Percentiles rank a stretch among this genome's conserved stretches.
These are phyloP conservation scores for Eudasyphora cyanicolor DNA, from an alignment of 2,888 invertebrate genomes.

Conservation along the genomic window DNA sequence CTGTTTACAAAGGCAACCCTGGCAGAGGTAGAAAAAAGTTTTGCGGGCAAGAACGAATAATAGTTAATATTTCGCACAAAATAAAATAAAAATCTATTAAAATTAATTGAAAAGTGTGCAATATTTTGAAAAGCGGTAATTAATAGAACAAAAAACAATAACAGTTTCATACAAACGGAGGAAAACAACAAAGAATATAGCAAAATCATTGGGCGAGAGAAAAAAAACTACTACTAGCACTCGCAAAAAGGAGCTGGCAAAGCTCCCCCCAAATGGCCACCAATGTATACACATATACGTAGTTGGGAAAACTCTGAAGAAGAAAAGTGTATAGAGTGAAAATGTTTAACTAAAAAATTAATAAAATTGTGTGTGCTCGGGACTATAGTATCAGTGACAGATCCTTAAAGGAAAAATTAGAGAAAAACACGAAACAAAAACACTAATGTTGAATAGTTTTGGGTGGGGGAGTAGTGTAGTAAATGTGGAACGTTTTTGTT, in stretches of 20 bases:
- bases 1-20: no score
- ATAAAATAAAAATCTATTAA: slow-evolving; percentile 50
- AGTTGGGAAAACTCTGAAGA: slow-evolving; percentile 41
- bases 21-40: slow-evolving; percentile 61
- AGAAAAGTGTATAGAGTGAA: slow-evolving; percentile 41
- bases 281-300: slow-evolving; percentile 59
- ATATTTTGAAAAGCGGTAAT: slow-evolving; percentile 59
- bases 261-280: slow-evolving; percentile 35
- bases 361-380: not conserved
- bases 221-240: slow-evolving; percentile 49
- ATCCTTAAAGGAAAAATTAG: not conserved
- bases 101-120: slow-evolving; percentile 58
- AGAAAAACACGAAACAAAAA: not conserved
- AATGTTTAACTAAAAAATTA: slow-evolving; percentile 39
- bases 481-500: not conserved
- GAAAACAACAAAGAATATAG: slow-evolving; percentile 2
- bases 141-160: not conserved
- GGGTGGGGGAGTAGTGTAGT: slow-evolving; percentile 18
- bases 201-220: slow-evolving; percentile 24
- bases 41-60: slow-evolving; percentile 56
- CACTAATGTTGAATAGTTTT: not conserved
- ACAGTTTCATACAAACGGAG: slow-evolving; percentile 15
- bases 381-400: not conserved
- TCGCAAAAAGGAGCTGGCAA: slow-evolving; percentile 48
- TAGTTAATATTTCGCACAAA: slow-evolving; percentile 60